phyloP scores from a whole-genome alignment of 2,113 vertebrate genomes.

The Archocentrus centrarchus region DNA sequence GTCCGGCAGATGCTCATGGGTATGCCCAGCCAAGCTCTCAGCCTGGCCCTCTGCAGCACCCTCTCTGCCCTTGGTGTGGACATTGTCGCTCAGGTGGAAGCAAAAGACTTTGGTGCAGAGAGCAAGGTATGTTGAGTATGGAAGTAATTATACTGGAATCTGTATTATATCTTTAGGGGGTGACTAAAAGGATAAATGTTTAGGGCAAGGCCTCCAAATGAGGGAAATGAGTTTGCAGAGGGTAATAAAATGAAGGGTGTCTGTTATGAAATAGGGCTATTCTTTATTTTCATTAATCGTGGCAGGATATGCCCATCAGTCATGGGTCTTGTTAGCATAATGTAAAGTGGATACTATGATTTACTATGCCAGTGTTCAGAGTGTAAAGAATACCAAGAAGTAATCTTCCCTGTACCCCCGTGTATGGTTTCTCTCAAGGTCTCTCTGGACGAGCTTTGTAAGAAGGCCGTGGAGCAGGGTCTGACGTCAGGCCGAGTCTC shows the following conservation, averaged over 20 bases:
- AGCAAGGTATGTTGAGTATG: conserved; percentile 79
- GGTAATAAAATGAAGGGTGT: too few species aligned
- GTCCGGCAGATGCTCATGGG: conserved; percentile 96
- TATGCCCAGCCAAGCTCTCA: conserved; percentile 93
- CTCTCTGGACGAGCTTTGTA: conserved; percentile 94
- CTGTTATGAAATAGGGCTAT: too few species aligned
- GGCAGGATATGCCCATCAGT: too few species aligned
- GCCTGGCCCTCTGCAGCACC: conserved; percentile 92
- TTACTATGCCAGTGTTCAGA: background rate
- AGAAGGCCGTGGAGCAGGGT: conserved; percentile 94
- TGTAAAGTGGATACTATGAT: background rate
- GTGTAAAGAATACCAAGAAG: accelerated
- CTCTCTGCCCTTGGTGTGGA: conserved; percentile 93
- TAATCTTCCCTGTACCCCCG: background rate
- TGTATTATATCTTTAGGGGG: too few species aligned
- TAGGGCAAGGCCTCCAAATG: too few species aligned
- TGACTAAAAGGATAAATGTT: too few species aligned
- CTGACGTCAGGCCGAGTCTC: conserved; percentile 89
- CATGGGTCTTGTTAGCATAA: background rate
- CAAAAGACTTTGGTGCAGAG: conserved; percentile 96
- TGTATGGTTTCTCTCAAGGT: conserved; percentile 72
- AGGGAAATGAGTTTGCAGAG: too few species aligned
- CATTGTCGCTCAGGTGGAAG: conserved; percentile 93
- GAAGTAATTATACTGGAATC: background rate
- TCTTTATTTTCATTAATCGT: too few species aligned